phyloP scores from a whole-genome alignment of 2,797 vertebrate genomes.

The Pyrocephalus nanus region DNA sequence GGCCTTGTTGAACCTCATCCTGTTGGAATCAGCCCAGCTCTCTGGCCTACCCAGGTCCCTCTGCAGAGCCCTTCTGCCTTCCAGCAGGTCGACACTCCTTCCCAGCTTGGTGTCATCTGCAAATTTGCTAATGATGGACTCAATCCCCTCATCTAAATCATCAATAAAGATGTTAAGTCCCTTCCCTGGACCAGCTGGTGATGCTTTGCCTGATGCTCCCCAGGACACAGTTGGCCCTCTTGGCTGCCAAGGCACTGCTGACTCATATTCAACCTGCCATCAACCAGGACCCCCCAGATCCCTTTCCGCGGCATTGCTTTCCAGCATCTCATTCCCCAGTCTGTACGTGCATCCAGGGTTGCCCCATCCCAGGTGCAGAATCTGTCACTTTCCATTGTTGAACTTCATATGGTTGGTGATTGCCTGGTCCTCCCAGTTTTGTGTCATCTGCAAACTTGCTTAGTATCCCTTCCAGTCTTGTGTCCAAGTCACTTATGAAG shows the following conservation, averaged over 20 bases:
- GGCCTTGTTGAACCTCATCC: too few relatives aligned
- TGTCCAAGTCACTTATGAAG: not conserved
- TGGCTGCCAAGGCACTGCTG: not conserved
- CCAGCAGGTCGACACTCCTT: too few relatives aligned
- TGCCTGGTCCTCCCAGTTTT: not conserved
- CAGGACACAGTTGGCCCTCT: not conserved
- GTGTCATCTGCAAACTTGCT: not conserved
- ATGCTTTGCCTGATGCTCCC: not conserved
- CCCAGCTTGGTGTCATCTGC: too few relatives aligned
- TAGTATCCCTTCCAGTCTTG: not conserved
- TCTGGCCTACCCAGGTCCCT: too few relatives aligned
- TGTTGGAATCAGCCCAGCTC: too few relatives aligned
- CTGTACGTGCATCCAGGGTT: not conserved
- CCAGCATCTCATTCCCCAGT: not conserved
- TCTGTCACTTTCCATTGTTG: not conserved
- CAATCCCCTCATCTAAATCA: too few relatives aligned
- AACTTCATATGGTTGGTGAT: not conserved
- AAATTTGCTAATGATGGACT: too few relatives aligned
- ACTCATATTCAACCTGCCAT: not conserved
- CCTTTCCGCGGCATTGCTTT: not conserved
- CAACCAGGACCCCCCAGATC: not conserved
- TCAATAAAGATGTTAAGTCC: too few relatives aligned
- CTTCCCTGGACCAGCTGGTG: not conserved
- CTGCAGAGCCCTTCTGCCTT: too few relatives aligned
- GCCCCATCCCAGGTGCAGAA: not conserved